Evolutionary conservation across 2,888 invertebrate species (phyloP).

Genomic region (Amphipyra berbera): DNA sequence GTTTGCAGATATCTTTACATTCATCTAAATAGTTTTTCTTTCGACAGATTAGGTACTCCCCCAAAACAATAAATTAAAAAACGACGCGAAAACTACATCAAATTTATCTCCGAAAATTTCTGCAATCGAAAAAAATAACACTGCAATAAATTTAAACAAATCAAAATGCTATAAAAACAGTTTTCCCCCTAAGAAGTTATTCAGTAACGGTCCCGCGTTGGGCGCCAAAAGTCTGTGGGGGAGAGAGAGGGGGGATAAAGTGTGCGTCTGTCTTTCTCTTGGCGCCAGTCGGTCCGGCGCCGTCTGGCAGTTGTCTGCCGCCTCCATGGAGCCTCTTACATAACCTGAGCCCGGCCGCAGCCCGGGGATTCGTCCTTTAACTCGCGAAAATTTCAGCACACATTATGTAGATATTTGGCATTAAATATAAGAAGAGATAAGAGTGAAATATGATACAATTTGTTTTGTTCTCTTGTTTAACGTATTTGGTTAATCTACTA

Average conservation of each 20-base stretch:
- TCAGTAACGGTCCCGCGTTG: constrained; percentile 67
- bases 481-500: constrained; percentile 23
- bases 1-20: constrained; percentile 21
- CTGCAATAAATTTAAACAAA: constrained; percentile 76
- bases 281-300: constrained; percentile 90
- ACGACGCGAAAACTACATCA: constrained; percentile 46
- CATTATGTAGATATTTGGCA: constrained; percentile 44
- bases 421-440: constrained; percentile 37
- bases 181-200: constrained; percentile 49
- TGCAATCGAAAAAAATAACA: constrained; percentile 60
- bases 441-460: constrained; percentile 41
- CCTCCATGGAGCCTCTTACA: constrained; percentile 81
- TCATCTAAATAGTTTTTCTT: constrained; percentile 39
- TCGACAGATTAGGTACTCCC: constrained; percentile 1
- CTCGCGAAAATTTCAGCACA: constrained; percentile 43
- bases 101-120: constrained; percentile 37
- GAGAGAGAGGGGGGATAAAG: constrained; percentile 58
- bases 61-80: constrained; percentile 44
- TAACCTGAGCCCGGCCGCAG: constrained; percentile 68
- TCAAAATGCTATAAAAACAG: constrained; percentile 73
- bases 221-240: constrained; percentile 71
- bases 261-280: constrained; percentile 63
- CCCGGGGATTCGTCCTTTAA: constrained; percentile 52
- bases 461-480: constrained; percentile 11
- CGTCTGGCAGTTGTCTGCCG: constrained; percentile 81